Percentiles rank a stretch among this genome's conserved stretches.
Conservation (phyloP, 2,888 invertebrate species). For the Elysia crispata region DNA sequence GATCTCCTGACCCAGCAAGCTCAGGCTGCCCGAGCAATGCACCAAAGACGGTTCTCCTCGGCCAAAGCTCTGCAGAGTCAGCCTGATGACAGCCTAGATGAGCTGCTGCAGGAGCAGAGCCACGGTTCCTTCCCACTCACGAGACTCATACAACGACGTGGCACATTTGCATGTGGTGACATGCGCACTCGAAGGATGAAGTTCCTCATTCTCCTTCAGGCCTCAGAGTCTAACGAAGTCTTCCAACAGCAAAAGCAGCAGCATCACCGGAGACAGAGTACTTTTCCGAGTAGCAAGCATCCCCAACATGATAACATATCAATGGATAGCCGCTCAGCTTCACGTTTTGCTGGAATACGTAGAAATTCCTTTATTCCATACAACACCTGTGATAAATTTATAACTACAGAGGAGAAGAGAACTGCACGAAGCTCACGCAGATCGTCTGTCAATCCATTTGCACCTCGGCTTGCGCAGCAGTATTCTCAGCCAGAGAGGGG, state of each 20-base stretch:
- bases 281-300: too few relatives aligned
- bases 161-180: conserved; percentile 47
- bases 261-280: too few relatives aligned
- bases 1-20: conserved; percentile 18
- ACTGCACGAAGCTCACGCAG: conserved; percentile 30
- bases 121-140: conserved; percentile 43
- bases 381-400: conserved; percentile 42
- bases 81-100: conserved; percentile 30
- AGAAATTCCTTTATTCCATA: conserved; percentile 47
- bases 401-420: conserved; percentile 36
- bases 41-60: conserved; percentile 40
- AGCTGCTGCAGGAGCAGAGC: conserved; percentile 1
- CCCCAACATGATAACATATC: not conserved
- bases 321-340: conserved; percentile 3
- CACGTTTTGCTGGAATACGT: conserved; percentile 18
- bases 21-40: too few relatives aligned
- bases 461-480: conserved; percentile 10
- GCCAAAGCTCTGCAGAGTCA: conserved; percentile 35
- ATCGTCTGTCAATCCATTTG: conserved; percentile 40
- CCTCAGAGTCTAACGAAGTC: conserved; percentile 43
- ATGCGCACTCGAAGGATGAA: conserved; percentile 47
- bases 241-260: not conserved
- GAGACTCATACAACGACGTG: conserved; percentile 40
- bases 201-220: conserved; percentile 43
- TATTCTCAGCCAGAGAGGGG: conserved; percentile 22